phyloP scores from a whole-genome alignment of 2,888 invertebrate genomes.

The Marasmarcha lunaedactyla region DNA sequence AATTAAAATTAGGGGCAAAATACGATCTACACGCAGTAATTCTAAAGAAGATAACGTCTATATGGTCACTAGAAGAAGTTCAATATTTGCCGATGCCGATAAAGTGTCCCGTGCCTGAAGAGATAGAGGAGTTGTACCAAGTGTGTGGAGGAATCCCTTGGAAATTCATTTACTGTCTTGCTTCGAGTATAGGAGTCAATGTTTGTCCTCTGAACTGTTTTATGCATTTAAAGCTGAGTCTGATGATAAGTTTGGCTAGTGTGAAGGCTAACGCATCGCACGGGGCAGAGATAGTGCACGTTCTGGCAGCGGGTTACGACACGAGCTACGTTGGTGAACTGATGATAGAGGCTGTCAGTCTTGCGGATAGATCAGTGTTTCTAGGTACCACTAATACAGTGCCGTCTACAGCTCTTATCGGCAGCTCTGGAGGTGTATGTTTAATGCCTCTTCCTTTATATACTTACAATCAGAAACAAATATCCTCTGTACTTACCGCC shows the following conservation, averaged over 20 bases:
- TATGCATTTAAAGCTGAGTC: conserved; percentile 49
- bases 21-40: conserved; percentile 32
- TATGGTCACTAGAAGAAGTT: conserved; percentile 41
- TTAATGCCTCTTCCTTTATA: conserved; percentile 45
- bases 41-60: conserved; percentile 29
- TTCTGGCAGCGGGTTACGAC: conserved; percentile 40
- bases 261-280: conserved; percentile 35
- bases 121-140: conserved; percentile 33
- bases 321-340: conserved; percentile 38
- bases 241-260: conserved; percentile 48
- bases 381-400: conserved; percentile 33
- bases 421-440: conserved; percentile 43
- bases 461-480: conserved; percentile 40
- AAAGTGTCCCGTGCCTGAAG: conserved; percentile 28
- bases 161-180: conserved; percentile 54
- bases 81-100: conserved; percentile 26
- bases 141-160: conserved; percentile 39
- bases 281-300: conserved; percentile 39
- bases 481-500: conserved; percentile 29
- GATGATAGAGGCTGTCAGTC: conserved; percentile 38
- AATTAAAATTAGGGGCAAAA: conserved; percentile 31
- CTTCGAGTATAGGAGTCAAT: conserved; percentile 44
- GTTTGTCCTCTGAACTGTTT: conserved; percentile 47
- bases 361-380: conserved; percentile 31
- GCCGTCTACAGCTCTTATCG: conserved; percentile 30